phyloP scores from a whole-genome alignment of 1,140 invertebrate genomes.

The Liolophura sinensis region DNA sequence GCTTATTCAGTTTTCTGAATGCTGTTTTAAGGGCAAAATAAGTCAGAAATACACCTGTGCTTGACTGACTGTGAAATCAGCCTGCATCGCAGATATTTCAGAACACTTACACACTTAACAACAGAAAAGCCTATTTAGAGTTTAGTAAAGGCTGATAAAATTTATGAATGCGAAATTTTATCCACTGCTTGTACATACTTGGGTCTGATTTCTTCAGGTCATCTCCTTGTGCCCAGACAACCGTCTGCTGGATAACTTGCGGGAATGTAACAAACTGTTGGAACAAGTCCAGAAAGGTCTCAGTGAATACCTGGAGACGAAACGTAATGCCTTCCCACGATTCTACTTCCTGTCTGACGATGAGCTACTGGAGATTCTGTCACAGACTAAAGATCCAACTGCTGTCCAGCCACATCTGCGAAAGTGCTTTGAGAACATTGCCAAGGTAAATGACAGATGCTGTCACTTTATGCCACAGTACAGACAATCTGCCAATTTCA shows the following conservation, averaged over 20 bases:
- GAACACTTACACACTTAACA: no score
- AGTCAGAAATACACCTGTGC: no score
- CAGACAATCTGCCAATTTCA: no score
- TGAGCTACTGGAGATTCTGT: slow-evolving; percentile 82
- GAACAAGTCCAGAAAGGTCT: slow-evolving; percentile 74
- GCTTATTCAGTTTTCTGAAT: no score
- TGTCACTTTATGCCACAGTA: no score
- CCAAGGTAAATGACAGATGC: slow-evolving; percentile 66
- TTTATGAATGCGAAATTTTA: no score
- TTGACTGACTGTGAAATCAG: no score
- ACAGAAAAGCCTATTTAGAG: no score
- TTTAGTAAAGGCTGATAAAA: no score
- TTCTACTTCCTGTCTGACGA: slow-evolving; percentile 90
- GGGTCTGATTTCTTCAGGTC: slow-evolving; percentile 36
- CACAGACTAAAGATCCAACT: slow-evolving; percentile 79
- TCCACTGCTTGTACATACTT: not conserved
- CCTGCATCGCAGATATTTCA: no score
- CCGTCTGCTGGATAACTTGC: slow-evolving; percentile 68
- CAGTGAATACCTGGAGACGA: slow-evolving; percentile 80
- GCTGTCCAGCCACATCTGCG: slow-evolving; percentile 77
- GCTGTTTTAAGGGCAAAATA: no score
- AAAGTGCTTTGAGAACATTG: slow-evolving; percentile 81
- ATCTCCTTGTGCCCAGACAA: slow-evolving; percentile 60
- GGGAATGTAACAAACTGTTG: slow-evolving; percentile 70
- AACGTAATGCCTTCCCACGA: slow-evolving; percentile 77